phyloP scores from a whole-genome alignment of 1,140 invertebrate species.

The Eumaeus atala region DNA sequence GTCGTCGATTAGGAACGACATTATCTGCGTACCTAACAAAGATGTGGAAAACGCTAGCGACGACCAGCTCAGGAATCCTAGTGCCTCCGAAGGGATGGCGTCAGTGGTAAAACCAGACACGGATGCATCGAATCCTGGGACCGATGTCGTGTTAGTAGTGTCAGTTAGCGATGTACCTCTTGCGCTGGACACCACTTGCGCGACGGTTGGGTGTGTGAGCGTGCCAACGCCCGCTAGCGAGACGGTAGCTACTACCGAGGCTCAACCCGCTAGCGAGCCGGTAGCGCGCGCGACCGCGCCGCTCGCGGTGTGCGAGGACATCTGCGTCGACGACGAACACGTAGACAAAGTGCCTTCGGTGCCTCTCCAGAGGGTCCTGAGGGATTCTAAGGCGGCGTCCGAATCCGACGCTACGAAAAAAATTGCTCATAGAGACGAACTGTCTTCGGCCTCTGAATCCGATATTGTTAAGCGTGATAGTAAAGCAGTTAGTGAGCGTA shows the following conservation, averaged over 20 bases:
- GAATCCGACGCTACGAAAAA: conserved; percentile 46
- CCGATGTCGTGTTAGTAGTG: neutral
- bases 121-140: neutral
- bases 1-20: neutral
- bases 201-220: conserved; percentile 26
- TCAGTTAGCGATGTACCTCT: no score
- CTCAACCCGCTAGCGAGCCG: neutral
- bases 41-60: no score
- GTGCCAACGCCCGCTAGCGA: conserved; percentile 79
- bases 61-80: no score
- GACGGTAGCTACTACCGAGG: neutral
- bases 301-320: conserved; percentile 78
- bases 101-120: no score
- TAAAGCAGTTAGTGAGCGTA: conserved; percentile 57
- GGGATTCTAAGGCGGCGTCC: conserved; percentile 40
- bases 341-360: conserved; percentile 64
- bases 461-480: conserved; percentile 67
- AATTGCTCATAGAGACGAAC: conserved; percentile 55
- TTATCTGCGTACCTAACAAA: no score
- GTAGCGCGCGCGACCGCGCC: conserved; percentile 63
- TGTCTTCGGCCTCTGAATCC: conserved; percentile 53
- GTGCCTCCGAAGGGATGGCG: no score
- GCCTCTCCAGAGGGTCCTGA: conserved; percentile 46
- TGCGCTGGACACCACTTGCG: neutral
- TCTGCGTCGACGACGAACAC: conserved; percentile 77